A percentile compares a stretch with the other conserved stretches of the same genome.
Conservation (phyloP, 2,797 vertebrate genomes). For the Huso huso region DNA sequence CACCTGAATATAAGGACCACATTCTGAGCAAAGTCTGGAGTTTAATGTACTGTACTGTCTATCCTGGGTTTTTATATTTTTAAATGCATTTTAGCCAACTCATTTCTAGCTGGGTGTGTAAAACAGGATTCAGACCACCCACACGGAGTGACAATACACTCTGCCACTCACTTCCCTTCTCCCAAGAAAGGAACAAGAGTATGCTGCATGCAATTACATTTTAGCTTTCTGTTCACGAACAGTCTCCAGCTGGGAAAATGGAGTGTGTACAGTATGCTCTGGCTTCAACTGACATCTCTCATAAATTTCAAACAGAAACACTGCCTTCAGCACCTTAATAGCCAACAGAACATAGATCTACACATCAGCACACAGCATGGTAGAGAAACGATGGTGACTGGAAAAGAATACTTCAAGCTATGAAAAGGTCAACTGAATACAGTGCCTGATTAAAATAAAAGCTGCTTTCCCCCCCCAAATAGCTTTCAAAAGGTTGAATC, state of each 20-base stretch:
- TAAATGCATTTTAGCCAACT: no score
- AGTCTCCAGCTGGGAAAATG: conserved; percentile 70
- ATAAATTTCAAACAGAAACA: conserved; percentile 70
- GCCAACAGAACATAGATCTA: conserved; percentile 54
- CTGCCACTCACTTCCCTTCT: background rate
- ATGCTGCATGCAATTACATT: conserved; percentile 52
- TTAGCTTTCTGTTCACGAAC: conserved; percentile 59
- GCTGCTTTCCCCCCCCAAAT: conserved; percentile 31
- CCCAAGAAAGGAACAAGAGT: conserved; percentile 16
- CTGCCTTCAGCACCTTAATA: conserved; percentile 67
- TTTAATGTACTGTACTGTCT: no score
- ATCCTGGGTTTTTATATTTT: no score
- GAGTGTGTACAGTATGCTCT: conserved; percentile 60
- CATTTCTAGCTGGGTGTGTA: background rate
- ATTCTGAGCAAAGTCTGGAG: no score
- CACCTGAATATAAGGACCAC: no score
- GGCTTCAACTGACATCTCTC: conserved; percentile 65
- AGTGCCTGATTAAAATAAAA: conserved; percentile 45
- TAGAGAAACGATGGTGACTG: conserved; percentile 59
- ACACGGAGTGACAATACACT: background rate
- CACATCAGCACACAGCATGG: conserved; percentile 60
- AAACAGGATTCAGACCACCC: background rate
- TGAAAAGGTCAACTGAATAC: conserved; percentile 41
- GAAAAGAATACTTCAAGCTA: conserved; percentile 38
- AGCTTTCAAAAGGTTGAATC: conserved; percentile 24